Base-by-base conservation (phyloP, 2,888 invertebrate species). In the Lomographa bimaculata region DNA sequence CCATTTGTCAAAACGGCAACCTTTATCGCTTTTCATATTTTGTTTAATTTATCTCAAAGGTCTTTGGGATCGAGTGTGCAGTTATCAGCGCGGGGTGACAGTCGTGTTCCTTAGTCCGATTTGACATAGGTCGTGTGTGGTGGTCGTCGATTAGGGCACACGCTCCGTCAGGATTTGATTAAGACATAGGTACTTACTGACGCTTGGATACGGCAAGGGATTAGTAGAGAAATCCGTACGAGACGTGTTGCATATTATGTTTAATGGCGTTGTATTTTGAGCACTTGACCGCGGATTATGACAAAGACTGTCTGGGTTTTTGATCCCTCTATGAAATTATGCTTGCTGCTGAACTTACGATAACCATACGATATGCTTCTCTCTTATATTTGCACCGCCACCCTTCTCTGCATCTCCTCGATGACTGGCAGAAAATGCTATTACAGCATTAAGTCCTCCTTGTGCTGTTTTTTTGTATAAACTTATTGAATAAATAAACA, bases 71-170 rank as follows among this genome's bases (percentile, higher is more conserved):
- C 27, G 35, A 38, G 32, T 30, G 24, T 39, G 52, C 34, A 57
- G 54, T 71, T 80, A 79, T 80, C 80, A 58, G 58, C 50, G 45
- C 56, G 45, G 46, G 39, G 59, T 69, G 79, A 79, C 75, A 60
- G 71, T 64, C 72, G 67, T 69, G 74, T 75, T 73, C 69, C 70
- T 75, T 70, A 64, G 70, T 60, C 58, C 68, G 65, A 72, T 76
- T 71, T 84, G 84, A 86, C 71, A 74, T 71, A 78, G 85, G 85
- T 84, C 74, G 71, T 68, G 82, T 71, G 74, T 83, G 83, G 71
- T 57, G 57, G 50, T 65, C 62, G 69, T 73, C 77, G 84, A 84
- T 83, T 83, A 81, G 70, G 61, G 58, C 62, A 57, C 69, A 60
- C 62, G 54, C 62, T 61, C 68, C 70, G 60, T 57, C 65, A 72